phyloP scores from a whole-genome alignment of 2,113 vertebrate species.

The Shinisaurus crocodilurus region DNA sequence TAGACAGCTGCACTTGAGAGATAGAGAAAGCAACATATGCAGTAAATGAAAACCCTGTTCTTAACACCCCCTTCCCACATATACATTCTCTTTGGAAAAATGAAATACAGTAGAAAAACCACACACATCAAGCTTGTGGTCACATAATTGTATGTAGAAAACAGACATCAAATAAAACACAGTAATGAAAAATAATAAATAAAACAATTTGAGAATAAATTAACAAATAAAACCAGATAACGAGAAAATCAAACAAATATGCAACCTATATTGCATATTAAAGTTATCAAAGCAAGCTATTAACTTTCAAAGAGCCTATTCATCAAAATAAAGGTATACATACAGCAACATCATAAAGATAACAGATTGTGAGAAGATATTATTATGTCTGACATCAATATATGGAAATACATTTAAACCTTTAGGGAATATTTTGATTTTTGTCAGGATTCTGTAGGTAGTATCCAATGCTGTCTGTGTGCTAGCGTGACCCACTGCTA shows the following conservation, averaged over 20 bases:
- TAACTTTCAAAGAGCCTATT: background rate
- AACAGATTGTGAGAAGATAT: background rate
- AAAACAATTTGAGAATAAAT: background rate
- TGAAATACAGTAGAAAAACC: background rate
- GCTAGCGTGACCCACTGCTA: too few species aligned
- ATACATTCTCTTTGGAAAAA: background rate
- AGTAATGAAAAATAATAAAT: background rate
- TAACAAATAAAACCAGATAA: background rate
- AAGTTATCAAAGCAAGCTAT: background rate
- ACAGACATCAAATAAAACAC: background rate
- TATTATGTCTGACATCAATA: background rate
- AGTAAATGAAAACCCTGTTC: background rate
- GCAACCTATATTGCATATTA: background rate
- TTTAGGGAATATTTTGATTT: background rate
- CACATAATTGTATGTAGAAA: background rate
- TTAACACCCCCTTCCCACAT: background rate
- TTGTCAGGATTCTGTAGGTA: too few species aligned
- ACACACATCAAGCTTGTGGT: background rate
- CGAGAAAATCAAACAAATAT: background rate
- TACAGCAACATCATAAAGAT: background rate
- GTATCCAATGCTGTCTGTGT: too few species aligned
- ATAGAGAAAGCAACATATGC: background rate
- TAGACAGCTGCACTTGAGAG: background rate
- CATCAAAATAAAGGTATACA: background rate
- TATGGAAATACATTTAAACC: too few species aligned